These are phyloP conservation scores for Tiliqua scincoides DNA, from an alignment of 2,113 vertebrate species.

Conservation along the genomic window DNA sequence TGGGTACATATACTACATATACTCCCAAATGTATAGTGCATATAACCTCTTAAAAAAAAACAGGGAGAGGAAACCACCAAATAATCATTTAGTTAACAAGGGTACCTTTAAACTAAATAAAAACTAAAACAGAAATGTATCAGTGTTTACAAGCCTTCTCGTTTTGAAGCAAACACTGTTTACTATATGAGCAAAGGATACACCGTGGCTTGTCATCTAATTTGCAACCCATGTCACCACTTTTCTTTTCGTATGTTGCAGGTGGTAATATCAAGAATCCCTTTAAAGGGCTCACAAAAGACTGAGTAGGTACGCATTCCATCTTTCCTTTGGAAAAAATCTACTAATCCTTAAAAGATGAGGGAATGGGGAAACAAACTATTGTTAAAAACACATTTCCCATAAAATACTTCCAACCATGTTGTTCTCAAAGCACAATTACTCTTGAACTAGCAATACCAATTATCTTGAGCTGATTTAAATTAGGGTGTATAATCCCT, in stretches of 20 bases:
- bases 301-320: slow-evolving; percentile 42
- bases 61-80: neutral
- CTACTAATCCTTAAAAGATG: neutral
- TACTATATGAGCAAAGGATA: slow-evolving; percentile 35
- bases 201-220: neutral
- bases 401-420: neutral
- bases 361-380: neutral
- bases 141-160: neutral
- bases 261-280: slow-evolving; percentile 7
- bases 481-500: neutral
- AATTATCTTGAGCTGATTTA: neutral
- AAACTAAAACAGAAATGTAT: neutral
- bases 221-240: neutral
- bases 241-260: accelerated
- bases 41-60: neutral
- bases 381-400: slow-evolving; percentile 4
- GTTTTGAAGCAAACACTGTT: neutral
- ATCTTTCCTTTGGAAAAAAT: slow-evolving; percentile 16
- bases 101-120: neutral
- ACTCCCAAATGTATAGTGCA: neutral
- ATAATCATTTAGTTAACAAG: neutral
- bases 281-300: slow-evolving; percentile 35
- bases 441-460: neutral
- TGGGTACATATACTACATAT: too few species aligned
- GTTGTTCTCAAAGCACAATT: neutral